These are phyloP conservation scores for Drosophila sechellia DNA, from an alignment of 1,140 invertebrate genomes.

Conservation along the genomic window DNA sequence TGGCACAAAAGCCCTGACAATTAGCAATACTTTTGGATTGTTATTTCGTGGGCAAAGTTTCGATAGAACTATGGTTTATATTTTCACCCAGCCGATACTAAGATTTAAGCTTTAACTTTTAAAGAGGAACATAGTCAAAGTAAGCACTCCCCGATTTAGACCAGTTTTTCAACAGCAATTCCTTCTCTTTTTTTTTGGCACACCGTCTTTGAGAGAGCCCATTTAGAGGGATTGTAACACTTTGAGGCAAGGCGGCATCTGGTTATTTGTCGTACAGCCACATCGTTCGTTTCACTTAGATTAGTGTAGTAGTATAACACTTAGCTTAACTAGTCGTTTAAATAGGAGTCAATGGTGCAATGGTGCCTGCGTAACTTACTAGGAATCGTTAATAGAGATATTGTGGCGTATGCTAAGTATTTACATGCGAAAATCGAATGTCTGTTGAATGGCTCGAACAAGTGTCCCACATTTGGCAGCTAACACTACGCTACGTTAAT, in stretches of 20 bases:
- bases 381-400: conserved; percentile 12
- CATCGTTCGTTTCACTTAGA: conserved; percentile 14
- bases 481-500: background rate
- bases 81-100: background rate
- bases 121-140: background rate
- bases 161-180: conserved; percentile 2
- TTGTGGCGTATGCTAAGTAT: conserved; percentile 23
- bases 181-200: conserved; percentile 23
- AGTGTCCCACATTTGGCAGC: conserved; percentile 10
- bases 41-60: background rate
- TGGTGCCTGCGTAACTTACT: conserved; percentile 1
- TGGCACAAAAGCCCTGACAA: background rate
- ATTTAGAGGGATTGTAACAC: conserved; percentile 6
- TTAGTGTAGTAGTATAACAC: conserved; percentile 8
- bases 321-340: conserved; percentile 25
- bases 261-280: conserved; percentile 18
- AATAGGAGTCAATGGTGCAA: conserved; percentile 15
- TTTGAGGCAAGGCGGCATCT: conserved; percentile 44
- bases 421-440: conserved; percentile 53
- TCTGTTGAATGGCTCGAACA: conserved; percentile 25
- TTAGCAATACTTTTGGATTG: background rate
- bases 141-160: background rate
- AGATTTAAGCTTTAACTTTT: background rate
- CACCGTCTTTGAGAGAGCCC: conserved; percentile 14
- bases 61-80: background rate